Conservation (phyloP, 2,113 vertebrate genomes). For the Solea senegalensis region DNA sequence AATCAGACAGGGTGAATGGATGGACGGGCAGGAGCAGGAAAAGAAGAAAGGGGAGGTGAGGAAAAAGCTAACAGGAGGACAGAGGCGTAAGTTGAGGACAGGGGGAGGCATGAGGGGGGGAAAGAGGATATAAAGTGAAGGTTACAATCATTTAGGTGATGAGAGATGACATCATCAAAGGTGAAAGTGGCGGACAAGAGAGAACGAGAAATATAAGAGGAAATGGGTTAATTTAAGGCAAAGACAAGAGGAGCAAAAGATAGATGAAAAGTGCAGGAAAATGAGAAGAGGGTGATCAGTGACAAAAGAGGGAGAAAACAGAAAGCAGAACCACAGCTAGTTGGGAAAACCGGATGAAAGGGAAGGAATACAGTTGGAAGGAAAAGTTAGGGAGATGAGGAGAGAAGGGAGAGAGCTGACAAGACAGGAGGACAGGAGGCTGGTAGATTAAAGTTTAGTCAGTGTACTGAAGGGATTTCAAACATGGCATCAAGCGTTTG, state of each 20-base stretch:
- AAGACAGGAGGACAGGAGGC: constrained; percentile 54
- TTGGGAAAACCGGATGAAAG: neutral
- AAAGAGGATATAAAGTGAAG: neutral
- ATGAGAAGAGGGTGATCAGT: neutral
- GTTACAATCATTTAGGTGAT: neutral
- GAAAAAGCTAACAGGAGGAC: neutral
- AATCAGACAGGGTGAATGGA: constrained; percentile 57
- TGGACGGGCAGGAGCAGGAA: neutral
- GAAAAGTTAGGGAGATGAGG: neutral
- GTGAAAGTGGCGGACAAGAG: neutral
- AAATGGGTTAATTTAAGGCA: neutral
- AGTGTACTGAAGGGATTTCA: constrained; percentile 60
- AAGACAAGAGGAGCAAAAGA: neutral
- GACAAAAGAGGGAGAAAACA: neutral
- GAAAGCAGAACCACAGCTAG: neutral
- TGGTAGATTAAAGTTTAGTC: constrained; percentile 64
- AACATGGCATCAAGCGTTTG: constrained; percentile 61
- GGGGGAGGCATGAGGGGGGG: neutral
- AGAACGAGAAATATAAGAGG: neutral
- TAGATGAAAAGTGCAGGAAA: neutral
- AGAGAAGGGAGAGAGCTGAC: neutral
- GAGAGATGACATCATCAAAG: neutral
- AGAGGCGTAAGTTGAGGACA: neutral
- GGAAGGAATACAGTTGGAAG: neutral
- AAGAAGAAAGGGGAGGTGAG: neutral